Evolutionary conservation across 2,888 invertebrate genomes (phyloP), one percentile per base, ranked within the genome.

Genomic region (Cacoxenus indagator): DNA sequence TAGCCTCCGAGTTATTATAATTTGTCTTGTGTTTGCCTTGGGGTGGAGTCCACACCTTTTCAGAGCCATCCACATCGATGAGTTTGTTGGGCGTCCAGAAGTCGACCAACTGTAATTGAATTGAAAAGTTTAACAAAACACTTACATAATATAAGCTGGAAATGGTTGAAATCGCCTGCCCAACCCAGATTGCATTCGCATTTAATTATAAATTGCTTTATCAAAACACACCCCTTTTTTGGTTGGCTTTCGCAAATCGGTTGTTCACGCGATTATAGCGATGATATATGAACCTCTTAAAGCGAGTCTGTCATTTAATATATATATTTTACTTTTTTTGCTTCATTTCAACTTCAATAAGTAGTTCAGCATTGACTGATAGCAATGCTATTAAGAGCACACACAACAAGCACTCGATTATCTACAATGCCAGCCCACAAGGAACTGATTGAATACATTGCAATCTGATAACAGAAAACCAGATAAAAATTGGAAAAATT

Each of bases 11-110:
- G 81, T 95, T 95, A 68, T 86, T 84, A 83, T 92, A 94, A 84
- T 93, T 93, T 72, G 91, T 91, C 70, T 89, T 48, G 51, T 78
- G 88, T 73, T 91, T 89, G 5, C 91, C 90, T 74, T 91, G 89
- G 0, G 95, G 95, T 24, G 94, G 85, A 29, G 91, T 88, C 90
- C 92, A 92, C 74, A 92, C 91, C 61, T 90, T 91, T 77, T 89
- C 91, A 79, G 90, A 90, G 0, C 91, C 91, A 24, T 91, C 90
- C 1, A 93, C 91, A 71, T 92, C 90, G 69, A 91, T 90, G n/a
- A 93, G 85, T 69, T 90, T 90, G 0, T 92, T 92, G 0, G 95
- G 92, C 75, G 92, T 91, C 95, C 95, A 95, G 85, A 95, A 95
- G 67, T 90, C 73, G 24, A 83, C 72, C 17, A 88, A 69, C 90